These are phyloP conservation scores for Lycaena phlaeas DNA, from an alignment of 2,888 invertebrate genomes.

Conservation along the genomic window DNA sequence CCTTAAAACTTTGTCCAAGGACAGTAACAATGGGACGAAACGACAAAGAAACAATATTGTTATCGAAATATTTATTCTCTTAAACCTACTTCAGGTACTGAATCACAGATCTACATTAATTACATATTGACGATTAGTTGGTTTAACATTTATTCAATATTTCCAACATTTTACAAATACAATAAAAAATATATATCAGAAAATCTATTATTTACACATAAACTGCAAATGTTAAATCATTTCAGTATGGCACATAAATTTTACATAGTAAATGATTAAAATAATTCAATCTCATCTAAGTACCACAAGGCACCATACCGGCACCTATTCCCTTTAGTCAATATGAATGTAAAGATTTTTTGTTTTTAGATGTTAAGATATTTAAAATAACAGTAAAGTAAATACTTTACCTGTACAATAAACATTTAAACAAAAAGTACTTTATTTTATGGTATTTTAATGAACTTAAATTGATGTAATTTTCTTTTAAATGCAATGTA, in stretches of 20 bases:
- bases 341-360: background rate
- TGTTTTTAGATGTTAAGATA: background rate
- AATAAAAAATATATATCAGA: too few relatives aligned
- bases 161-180: too few relatives aligned
- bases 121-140: too few relatives aligned
- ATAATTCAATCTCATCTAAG: too few relatives aligned
- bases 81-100: slow-evolving; percentile 21
- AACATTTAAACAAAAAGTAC: too few relatives aligned
- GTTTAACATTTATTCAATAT: too few relatives aligned
- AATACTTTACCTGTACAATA: background rate
- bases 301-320: background rate
- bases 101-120: slow-evolving; percentile 23
- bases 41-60: slow-evolving; percentile 29
- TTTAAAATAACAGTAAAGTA: background rate
- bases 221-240: background rate
- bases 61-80: slow-evolving; percentile 22
- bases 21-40: slow-evolving; percentile 13
- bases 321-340: background rate
- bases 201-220: too few relatives aligned
- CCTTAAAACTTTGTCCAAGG: background rate
- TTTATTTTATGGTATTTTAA: too few relatives aligned
- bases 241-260: too few relatives aligned
- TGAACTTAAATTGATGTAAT: too few relatives aligned
- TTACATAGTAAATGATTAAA: too few relatives aligned
- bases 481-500: background rate